Base-by-base conservation (phyloP, 2,797 vertebrate species). In the Podarcis siculus region DNA sequence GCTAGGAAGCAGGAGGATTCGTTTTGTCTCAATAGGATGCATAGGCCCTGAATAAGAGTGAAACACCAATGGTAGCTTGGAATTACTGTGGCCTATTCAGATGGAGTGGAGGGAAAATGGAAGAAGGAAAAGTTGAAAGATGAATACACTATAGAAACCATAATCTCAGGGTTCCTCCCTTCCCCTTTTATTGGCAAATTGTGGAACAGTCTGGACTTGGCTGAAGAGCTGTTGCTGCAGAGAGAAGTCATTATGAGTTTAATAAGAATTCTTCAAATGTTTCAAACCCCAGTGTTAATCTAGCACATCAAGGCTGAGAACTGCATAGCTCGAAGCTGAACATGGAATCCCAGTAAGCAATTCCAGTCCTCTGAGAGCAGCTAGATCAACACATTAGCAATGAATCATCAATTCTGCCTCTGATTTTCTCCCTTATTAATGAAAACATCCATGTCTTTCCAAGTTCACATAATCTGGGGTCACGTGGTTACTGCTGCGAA, bases 351-450 rank as follows among this genome's bases (percentile, higher is more conserved):
- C 5, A 27, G 55, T 25, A 83, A 0, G 0, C 55, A 58, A 79
- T 83, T 77, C 69, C 78, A 69, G 23, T 25, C 79, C 79, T 86
- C 88, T 84, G 82, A 69, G 71, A 73, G 55, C 91, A 92, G 42
- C 93, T 95, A 86, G 85, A 92, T 91, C 85, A 94, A 92, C 93
- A 93, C 90, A 90, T 95, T 90, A 78, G 71, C 55, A 83, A 66
- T 90, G 83, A 91, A 75, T 94, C 83, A 91, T 66, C 89, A 92
- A 88, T 90, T 90, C 76, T 92, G 88, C 91, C 64, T 82, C 55
- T 45, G 69, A 79, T 85, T 67, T 58, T 55, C 49, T 23, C 55
- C 75, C 83, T 90, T 90, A 85, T 86, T 92, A 91, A 89, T 66
- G 32, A 71, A 85, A 93, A 79, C 1, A 37, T 39, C 1, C 91